Conservation (phyloP, 35 echinoderm and acorn worm species). For the Amphiura filiformis region DNA sequence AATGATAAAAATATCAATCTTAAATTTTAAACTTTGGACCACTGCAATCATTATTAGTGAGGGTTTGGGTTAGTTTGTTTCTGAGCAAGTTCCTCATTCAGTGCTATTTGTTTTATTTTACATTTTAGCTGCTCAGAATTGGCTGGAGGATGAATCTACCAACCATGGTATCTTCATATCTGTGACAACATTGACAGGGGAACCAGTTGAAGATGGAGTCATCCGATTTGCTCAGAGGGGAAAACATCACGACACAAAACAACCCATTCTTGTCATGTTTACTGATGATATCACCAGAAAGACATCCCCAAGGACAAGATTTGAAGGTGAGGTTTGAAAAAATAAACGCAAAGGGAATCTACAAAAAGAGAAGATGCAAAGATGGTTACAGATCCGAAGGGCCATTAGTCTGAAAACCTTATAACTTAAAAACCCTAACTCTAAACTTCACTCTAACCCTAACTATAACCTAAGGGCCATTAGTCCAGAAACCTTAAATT, state of each 20-base stretch:
- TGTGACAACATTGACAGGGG: slow-evolving; percentile 73
- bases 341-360: background rate
- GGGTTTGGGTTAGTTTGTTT: no score
- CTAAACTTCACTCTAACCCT: no score
- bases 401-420: no score
- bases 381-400: background rate
- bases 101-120: background rate
- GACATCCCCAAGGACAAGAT: background rate
- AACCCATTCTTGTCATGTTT: slow-evolving; percentile 81
- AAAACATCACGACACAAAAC: slow-evolving; percentile 65
- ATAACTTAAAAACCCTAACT: no score
- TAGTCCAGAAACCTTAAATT: no score
- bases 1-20: no score
- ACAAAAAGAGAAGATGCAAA: background rate
- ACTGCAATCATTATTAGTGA: no score
- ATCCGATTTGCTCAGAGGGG: slow-evolving; percentile 69
- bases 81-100: no score
- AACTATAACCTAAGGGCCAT: no score
- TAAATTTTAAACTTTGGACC: no score
- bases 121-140: slow-evolving; percentile 34
- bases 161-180: slow-evolving; percentile 73
- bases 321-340: background rate
- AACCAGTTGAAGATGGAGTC: slow-evolving; percentile 39
- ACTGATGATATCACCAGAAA: slow-evolving; percentile 44
- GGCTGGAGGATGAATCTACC: slow-evolving; percentile 18